phyloP scores from a whole-genome alignment of 2,113 vertebrate genomes.

The Spheniscus mendiculus region DNA sequence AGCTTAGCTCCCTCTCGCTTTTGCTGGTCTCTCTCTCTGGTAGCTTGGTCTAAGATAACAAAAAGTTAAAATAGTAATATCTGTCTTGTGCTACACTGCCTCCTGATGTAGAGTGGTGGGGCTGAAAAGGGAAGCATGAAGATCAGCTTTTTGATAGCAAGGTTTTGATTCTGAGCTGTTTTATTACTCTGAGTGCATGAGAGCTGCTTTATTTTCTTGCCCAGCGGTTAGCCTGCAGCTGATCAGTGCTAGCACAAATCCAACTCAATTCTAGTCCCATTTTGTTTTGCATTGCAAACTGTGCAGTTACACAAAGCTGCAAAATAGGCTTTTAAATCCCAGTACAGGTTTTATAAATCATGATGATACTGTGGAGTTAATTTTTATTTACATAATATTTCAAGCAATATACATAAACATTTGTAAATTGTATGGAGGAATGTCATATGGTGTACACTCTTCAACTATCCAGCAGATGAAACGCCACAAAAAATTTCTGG shows the following conservation, averaged over 20 bases:
- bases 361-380: neutral
- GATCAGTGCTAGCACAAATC: neutral
- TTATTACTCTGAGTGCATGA: neutral
- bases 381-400: neutral
- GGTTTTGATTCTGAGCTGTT: neutral
- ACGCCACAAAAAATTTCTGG: neutral
- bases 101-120: neutral
- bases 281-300: neutral
- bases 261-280: neutral
- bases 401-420: neutral
- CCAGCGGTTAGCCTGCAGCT: neutral
- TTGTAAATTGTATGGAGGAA: neutral
- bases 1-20: neutral
- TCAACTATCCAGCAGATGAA: neutral
- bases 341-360: neutral
- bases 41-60: neutral
- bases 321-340: neutral
- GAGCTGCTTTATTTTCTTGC: neutral
- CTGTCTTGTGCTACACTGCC: neutral
- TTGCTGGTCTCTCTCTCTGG: neutral
- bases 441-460: neutral
- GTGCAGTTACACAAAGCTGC: neutral
- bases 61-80: neutral
- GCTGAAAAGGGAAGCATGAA: neutral
- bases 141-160: neutral